Percentiles rank a stretch among this genome's conserved stretches.
These are phyloP conservation scores for Alentia gelatinosa DNA, from an alignment of 2,888 invertebrate genomes.

Conservation along the genomic window DNA sequence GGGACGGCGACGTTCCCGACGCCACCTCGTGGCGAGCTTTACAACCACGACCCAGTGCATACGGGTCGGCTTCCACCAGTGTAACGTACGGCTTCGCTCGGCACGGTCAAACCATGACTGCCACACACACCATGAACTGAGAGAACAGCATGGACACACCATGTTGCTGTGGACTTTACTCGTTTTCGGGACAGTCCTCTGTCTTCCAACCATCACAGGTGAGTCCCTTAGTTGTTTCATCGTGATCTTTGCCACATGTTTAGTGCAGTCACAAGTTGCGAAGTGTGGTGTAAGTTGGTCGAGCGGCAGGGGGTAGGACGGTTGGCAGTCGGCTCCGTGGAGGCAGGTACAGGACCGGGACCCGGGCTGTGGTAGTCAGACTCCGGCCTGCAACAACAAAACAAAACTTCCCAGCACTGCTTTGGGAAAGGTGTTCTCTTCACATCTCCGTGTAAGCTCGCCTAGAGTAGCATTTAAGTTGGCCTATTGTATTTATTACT, in stretches of 20 bases:
- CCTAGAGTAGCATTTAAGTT: too few species aligned
- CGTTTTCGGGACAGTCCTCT: neutral
- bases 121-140: neutral
- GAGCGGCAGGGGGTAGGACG: neutral
- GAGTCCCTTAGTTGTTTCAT: neutral
- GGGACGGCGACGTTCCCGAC: too few species aligned
- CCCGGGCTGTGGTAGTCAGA: too few species aligned
- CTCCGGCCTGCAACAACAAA: too few species aligned
- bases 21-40: neutral
- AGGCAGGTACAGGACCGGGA: too few species aligned
- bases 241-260: too few species aligned
- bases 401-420: too few species aligned
- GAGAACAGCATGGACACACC: neutral
- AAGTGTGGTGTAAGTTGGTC: neutral
- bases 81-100: neutral
- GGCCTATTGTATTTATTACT: too few species aligned
- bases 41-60: neutral
- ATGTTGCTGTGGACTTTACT: neutral
- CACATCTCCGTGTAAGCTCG: too few species aligned
- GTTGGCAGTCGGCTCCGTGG: too few species aligned
- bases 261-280: neutral
- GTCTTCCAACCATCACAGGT: neutral
- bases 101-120: neutral
- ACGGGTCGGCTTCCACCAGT: neutral
- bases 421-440: too few species aligned